phyloP scores from a whole-genome alignment of 2,113 vertebrate genomes.

The Nesogale talazaci region DNA sequence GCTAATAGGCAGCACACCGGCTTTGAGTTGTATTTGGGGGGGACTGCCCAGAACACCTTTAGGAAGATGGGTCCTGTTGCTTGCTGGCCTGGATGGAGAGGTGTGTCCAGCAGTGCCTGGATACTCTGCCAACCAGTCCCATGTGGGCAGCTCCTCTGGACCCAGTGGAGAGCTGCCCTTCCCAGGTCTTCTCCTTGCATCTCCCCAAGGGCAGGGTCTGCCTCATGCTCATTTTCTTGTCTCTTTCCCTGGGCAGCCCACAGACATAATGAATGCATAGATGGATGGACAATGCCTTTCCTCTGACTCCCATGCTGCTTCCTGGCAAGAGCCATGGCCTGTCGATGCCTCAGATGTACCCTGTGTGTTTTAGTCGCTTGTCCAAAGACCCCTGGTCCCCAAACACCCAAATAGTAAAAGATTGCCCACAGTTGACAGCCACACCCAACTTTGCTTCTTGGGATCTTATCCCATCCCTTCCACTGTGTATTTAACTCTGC shows the following conservation, averaged over 20 bases:
- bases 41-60: background rate
- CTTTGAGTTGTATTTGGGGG: background rate
- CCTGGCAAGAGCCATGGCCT: background rate
- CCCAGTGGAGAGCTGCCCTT: background rate
- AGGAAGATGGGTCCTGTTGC: no score
- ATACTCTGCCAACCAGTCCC: no score
- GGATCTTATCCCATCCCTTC: no score
- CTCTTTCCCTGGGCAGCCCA: no score
- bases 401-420: no score
- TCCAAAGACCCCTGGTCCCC: background rate
- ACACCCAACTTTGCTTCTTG: background rate
- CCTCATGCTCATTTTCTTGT: no score
- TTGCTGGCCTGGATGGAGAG: background rate
- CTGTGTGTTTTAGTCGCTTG: background rate
- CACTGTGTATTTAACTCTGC: background rate
- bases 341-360: fast-evolving
- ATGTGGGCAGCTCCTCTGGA: background rate
- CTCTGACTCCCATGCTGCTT: background rate
- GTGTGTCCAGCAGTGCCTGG: background rate
- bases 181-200: no score
- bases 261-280: background rate
- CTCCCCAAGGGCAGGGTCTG: no score
- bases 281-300: background rate
- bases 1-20: background rate
- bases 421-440: fast-evolving